Base-by-base conservation (phyloP, 1,140 invertebrate species). In the Zaprionus kolodkinae region DNA sequence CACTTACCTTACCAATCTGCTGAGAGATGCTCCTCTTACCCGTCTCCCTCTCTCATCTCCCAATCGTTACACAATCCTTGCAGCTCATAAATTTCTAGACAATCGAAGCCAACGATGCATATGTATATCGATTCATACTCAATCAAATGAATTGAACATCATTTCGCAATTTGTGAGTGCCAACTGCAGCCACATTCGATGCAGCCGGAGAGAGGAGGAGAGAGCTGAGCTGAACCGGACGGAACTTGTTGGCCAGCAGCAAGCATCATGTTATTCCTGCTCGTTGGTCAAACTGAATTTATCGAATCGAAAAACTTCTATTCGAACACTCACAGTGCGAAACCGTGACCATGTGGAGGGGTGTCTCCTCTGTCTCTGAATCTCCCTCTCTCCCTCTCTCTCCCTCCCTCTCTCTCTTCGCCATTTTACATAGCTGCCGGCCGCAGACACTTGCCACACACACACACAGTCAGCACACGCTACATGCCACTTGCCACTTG, bases 401-500 rank as follows among this genome's bases (percentile, higher is more conserved):
- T 21, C 21, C 2, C 21, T 21, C 21, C 21, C 30, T 33, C 5
- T 33, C 30, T 7, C 30, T 33, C 30, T 33, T 33, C 33, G 27
- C 27, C 45, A 50, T 50, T 50, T 50, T 21, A 50, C 45, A 25
- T 50, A 12, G 45, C 45, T 50, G 17, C 45, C 17, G 17, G 11
- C 11, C 45, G 17, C 45, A 50, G 45, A 25, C 45, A 50, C 45
- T 50, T 25, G 45, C 45, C 45, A 48, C 45, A 17, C 17, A 15
- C 38, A n/a, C 15, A 30, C 27, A 30, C 27, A 21, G 21, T 6
- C 3, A 30, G 27, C 43, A 48, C 15, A 15, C 15, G 43, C 43
- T n/a, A 21, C 38, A 40, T n/a, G 38, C 38, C 45, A 50, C 45
- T 50, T 50, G 45, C 45, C 45, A 50, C 45, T 50, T 50, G 45